Evolutionary conservation across 2,113 vertebrate genomes (phyloP), one percentile per base, ranked within the genome.

Genomic region (Hippocampus abdominalis): DNA sequence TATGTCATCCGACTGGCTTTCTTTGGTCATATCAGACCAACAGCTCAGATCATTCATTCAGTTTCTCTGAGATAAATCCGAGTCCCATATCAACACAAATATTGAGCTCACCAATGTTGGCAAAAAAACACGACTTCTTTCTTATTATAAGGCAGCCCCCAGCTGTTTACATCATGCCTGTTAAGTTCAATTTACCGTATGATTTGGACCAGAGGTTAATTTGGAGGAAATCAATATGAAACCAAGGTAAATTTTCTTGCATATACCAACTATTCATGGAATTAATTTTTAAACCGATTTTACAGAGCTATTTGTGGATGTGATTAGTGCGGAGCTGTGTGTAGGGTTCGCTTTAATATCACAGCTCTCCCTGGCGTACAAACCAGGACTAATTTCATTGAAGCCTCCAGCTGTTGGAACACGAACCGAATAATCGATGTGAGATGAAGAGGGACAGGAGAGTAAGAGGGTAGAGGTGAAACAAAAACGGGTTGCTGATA

Each of bases 331-430:
- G 49, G 61, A 66, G 66, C 61, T n/a, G 70, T 59, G 63, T 4
- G 42, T 18, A 64, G 1, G 0, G 16, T 73, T 74, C 71, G 71
- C 76, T 85, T 86, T 84, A 84, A 85, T 86, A 87, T 82, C 84
- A 72, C 72, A 73, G 81, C 76, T 74, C 76, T 85, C 79, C 51
- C 79, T 77, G 80, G 87, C 76, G 80, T 66, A 62, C 66, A 84
- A 82, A 88, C 84, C 83, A 80, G 79, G 83, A 75, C 76, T 89
- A 88, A 91, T 89, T 88, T 87, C 85, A 85, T 81, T 54, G 46
- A 69, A 65, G 84, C 85, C 86, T 68, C 75, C 74, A 88, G 86
- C 80, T 69, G 42, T 87, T 89, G 87, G 84, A 87, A 82, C 81
- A 76, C 69, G 29, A 61, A 81, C 87, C 89, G 90, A 86, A 84